These are phyloP conservation scores for Tinea pellionella DNA, from an alignment of 2,888 invertebrate species.

Conservation along the genomic window DNA sequence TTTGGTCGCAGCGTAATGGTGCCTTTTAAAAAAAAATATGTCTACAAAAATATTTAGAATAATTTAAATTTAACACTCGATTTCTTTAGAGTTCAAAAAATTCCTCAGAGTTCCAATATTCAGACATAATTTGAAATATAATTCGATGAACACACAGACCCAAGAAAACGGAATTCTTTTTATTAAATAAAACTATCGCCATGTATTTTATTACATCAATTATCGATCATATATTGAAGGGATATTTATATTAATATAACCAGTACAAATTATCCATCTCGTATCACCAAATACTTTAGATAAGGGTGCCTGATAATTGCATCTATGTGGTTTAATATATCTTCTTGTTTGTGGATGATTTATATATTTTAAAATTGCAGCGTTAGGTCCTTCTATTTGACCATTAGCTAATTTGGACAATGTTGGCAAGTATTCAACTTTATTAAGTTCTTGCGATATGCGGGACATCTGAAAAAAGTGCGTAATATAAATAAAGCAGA, in stretches of 20 bases:
- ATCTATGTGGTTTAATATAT: constrained; percentile 58
- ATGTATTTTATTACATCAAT: no score
- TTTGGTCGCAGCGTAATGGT: no score
- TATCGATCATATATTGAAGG: constrained; percentile 52
- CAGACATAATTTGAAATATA: no score
- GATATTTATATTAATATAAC: constrained; percentile 52
- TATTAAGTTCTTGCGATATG: constrained; percentile 47
- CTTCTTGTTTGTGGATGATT: constrained; percentile 46
- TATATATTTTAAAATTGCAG: constrained; percentile 30
- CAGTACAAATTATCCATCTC: constrained; percentile 57
- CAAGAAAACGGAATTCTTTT: no score
- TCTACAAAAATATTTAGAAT: no score
- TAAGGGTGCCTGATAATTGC: constrained; percentile 51
- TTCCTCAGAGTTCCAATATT: no score
- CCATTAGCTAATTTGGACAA: constrained; percentile 49
- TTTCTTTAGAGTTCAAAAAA: no score
- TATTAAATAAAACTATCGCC: no score
- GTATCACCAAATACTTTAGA: constrained; percentile 47
- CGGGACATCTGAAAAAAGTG: constrained; percentile 46
- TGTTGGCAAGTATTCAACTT: constrained; percentile 46
- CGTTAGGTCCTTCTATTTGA: background rate
- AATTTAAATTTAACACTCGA: no score
- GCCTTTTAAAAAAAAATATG: no score
- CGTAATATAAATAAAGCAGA: no score
- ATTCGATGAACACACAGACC: no score